phyloP scores from a whole-genome alignment of 2,888 invertebrate species.

The Campoletis raptor region DNA sequence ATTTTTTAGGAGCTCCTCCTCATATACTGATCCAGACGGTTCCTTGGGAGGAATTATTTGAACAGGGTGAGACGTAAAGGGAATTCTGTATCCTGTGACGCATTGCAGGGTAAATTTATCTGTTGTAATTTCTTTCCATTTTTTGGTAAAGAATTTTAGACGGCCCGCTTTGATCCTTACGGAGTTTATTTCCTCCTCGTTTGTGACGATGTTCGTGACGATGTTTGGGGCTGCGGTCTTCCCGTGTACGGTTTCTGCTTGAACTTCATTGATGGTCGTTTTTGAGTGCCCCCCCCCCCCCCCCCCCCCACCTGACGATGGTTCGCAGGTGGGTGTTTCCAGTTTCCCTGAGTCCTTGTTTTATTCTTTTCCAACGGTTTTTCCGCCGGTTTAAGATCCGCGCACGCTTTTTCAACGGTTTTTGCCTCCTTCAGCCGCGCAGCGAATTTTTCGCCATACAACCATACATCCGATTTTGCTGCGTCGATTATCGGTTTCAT shows the following conservation, averaged over 20 bases:
- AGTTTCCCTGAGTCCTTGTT: conserved; percentile 35
- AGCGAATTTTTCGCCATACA: conserved; percentile 34
- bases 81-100: conserved; percentile 1
- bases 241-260: conserved; percentile 3
- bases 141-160: conserved; percentile 10
- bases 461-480: conserved; percentile 5
- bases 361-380: conserved; percentile 26
- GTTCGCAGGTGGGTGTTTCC: conserved; percentile 28
- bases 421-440: conserved; percentile 25
- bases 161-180: conserved; percentile 11
- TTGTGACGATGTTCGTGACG: neutral
- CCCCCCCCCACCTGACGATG: conserved; percentile 28
- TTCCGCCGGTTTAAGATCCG: conserved; percentile 3
- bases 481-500: conserved; percentile 48
- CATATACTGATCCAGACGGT: neutral
- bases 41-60: neutral
- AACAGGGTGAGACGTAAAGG: neutral
- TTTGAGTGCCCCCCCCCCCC: conserved; percentile 13
- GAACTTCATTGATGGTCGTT: conserved; percentile 18
- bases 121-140: conserved; percentile 13
- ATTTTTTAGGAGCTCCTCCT: neutral
- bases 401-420: conserved; percentile 25
- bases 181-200: conserved; percentile 6
- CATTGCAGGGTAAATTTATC: conserved; percentile 24
- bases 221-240: conserved; percentile 14